phyloP scores from a whole-genome alignment of 2,113 vertebrate species.

The Psephotus haematonotus region DNA sequence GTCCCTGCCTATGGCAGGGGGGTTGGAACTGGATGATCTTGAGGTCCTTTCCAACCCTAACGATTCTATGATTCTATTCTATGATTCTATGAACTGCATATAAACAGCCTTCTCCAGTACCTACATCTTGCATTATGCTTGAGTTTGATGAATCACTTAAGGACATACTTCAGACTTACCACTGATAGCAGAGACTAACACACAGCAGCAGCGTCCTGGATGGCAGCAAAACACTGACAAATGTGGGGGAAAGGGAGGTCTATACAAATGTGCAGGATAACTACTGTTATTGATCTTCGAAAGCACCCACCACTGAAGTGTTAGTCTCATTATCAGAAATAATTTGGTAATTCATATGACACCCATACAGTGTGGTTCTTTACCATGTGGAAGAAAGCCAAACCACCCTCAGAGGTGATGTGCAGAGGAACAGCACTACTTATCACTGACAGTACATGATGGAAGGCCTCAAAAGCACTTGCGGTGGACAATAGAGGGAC shows the following conservation, averaged over 20 bases:
- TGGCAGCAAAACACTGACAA: background rate
- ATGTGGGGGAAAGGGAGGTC: background rate
- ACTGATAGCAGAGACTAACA: background rate
- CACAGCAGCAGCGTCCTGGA: background rate
- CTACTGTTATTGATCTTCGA: background rate
- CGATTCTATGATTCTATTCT: too few species aligned
- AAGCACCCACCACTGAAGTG: background rate
- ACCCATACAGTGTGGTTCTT: background rate
- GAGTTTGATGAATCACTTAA: background rate
- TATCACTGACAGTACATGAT: background rate
- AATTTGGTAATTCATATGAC: background rate
- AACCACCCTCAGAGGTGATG: background rate
- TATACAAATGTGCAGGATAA: background rate
- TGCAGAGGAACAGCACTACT: background rate
- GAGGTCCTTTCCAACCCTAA: too few species aligned
- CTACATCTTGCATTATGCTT: background rate
- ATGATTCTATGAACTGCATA: background rate
- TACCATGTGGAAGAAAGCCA: background rate
- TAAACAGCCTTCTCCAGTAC: background rate
- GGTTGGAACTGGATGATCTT: too few species aligned
- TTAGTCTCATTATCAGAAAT: background rate
- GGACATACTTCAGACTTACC: background rate
- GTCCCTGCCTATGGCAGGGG: too few species aligned
- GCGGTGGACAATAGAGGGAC: constrained; percentile 31
- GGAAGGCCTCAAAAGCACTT: constrained; percentile 25